These are phyloP conservation scores for Epinotia bilunana DNA, from an alignment of 2,888 invertebrate genomes.

Conservation along the genomic window DNA sequence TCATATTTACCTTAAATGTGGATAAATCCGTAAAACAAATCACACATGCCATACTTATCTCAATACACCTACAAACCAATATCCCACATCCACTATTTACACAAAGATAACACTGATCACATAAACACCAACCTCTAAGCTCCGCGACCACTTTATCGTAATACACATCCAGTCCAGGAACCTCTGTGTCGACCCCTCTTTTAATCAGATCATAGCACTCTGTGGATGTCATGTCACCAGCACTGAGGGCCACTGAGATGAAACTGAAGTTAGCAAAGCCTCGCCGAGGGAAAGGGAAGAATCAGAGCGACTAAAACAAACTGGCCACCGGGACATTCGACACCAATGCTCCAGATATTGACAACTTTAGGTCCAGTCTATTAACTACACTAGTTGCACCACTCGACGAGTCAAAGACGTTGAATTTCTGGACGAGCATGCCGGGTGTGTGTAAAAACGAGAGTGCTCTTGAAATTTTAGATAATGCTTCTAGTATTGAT, in stretches of 20 bases:
- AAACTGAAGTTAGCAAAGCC: constrained; percentile 59
- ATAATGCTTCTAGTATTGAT: constrained; percentile 51
- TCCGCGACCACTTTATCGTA: constrained; percentile 85
- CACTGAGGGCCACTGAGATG: constrained; percentile 53
- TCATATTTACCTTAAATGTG: constrained; percentile 23
- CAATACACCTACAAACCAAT: constrained; percentile 14
- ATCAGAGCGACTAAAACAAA: constrained; percentile 83
- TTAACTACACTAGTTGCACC: constrained; percentile 56
- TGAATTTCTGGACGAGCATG: constrained; percentile 46
- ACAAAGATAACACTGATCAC: constrained; percentile 45
- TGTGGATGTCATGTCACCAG: constrained; percentile 79
- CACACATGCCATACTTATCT: constrained; percentile 19
- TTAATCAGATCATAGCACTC: constrained; percentile 82
- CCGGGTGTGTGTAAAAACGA: constrained; percentile 44
- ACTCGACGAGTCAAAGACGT: constrained; percentile 6
- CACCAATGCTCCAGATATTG: constrained; percentile 76
- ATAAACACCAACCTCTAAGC: constrained; percentile 81
- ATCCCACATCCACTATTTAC: constrained; percentile 16
- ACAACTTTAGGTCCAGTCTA: constrained; percentile 72
- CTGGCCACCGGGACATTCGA: constrained; percentile 79
- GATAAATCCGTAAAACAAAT: constrained; percentile 13
- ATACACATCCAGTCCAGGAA: constrained; percentile 82
- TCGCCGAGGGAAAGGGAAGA: constrained; percentile 71
- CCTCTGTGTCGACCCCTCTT: constrained; percentile 79
- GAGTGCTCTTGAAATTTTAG: constrained; percentile 48